Base-by-base conservation (phyloP, 2,797 vertebrate species). In the Muscicapa striata region DNA sequence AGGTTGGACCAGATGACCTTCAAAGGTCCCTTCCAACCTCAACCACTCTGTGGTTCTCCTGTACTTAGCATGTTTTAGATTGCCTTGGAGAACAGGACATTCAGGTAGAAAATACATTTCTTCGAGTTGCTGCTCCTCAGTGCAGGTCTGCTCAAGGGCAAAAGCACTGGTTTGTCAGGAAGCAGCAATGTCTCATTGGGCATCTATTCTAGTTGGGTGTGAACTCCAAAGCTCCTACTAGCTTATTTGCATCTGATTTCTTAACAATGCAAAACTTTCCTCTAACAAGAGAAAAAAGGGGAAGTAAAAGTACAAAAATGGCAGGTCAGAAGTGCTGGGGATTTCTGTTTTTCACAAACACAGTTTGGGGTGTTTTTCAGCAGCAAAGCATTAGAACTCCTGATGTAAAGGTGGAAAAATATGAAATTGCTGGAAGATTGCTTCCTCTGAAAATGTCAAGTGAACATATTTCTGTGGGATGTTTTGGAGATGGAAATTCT, bases 361-460 rank as follows among this genome's bases (percentile, higher is more conserved):
- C 2, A 26, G 4, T 32, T 54, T 46, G 49, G 9, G 6, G 14
- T 45, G 54, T 43, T 79, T 87, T 54, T 43, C 5, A 15, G 51
- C 20, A 45, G 11, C 14, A 66, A 76, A 76, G 52, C 36, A 23
- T 32, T 49, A 67, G 19, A 29, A 3, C 7, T 80, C 30, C 64
- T 48, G 40, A 58, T n/a, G 36, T 78, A 95, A 87, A 90, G 24
- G 29, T 92, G 41, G 49, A 59, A 67, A 92, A 67, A 70, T 13
- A 75, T 29, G 10, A 66, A 89, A 93, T 29, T 16, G 17, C 62
- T 88, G 45, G 59, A 94, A 79, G 38, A 64, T 48, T 34, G 2
- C 18, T 82, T 76, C 36, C 55, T 82, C 46, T 88, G 43, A 23
- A 93, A 90, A 95, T 93, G 75, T 84, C 64, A 90, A 88, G 34